phyloP scores from a whole-genome alignment of 2,113 vertebrate genomes.

The Morone chrysops region DNA sequence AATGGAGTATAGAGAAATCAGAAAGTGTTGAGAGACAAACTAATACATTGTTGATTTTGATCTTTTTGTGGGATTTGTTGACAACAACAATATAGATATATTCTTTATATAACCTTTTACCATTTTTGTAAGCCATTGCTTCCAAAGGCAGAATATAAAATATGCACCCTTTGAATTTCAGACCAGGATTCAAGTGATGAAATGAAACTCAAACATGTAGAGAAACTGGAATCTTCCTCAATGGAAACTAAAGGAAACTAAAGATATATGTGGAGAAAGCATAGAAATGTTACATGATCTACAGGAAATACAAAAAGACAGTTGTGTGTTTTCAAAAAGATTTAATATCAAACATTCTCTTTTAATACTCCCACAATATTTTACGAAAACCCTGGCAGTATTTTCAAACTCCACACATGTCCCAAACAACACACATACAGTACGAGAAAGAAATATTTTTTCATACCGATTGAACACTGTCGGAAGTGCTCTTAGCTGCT shows the following conservation, averaged over 20 bases:
- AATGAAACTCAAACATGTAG: not conserved
- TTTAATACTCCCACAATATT: conserved; percentile 41
- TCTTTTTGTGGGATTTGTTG: not conserved
- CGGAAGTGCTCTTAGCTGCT: conserved; percentile 75
- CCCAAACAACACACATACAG: conserved; percentile 57
- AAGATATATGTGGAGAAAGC: not conserved
- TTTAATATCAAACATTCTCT: conserved; percentile 75
- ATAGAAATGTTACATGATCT: not conserved
- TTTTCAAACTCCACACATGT: conserved; percentile 43
- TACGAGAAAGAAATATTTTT: conserved; percentile 24
- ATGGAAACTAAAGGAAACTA: not conserved
- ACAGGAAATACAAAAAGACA: not conserved
- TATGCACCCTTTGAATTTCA: not conserved
- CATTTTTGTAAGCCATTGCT: not conserved
- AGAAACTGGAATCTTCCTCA: not conserved
- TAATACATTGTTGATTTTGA: not conserved
- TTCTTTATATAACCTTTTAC: not conserved
- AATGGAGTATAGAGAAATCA: not conserved
- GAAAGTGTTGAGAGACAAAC: not conserved
- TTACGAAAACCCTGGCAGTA: conserved; percentile 63
- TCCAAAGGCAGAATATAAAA: not conserved
- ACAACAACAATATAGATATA: too few relatives aligned
- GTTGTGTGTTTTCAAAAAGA: conserved; percentile 46
- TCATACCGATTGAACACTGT: conserved; percentile 51
- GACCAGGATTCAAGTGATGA: not conserved